Conservation (phyloP, 64 coral and sea anemone genomes). For the Pocillopora damicornis region DNA sequence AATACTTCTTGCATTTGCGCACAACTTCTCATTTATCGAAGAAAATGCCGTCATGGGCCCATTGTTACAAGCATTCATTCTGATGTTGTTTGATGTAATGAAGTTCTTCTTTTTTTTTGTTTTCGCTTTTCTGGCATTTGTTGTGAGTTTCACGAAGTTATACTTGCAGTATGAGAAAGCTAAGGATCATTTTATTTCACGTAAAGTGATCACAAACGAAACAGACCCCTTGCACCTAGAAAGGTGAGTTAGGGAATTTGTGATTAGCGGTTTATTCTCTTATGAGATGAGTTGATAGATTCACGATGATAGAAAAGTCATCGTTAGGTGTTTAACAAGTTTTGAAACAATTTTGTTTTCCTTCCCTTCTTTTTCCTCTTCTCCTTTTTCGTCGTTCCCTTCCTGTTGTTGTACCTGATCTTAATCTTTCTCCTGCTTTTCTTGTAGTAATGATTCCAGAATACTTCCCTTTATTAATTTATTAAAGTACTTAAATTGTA, state of each 20-base stretch:
- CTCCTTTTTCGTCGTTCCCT: too few species aligned
- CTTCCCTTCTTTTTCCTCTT: too few species aligned
- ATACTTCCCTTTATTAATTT: too few species aligned
- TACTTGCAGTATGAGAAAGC: neutral
- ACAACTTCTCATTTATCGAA: conserved; percentile 13
- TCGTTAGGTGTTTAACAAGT: too few species aligned
- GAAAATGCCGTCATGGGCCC: neutral
- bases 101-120: conserved; percentile 21
- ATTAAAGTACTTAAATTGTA: too few species aligned
- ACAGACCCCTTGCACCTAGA: neutral
- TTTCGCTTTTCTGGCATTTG: conserved; percentile 21
- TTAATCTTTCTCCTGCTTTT: too few species aligned
- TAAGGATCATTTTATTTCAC: neutral
- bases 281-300: too few species aligned
- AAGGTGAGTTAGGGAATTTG: neutral
- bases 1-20: neutral
- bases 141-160: conserved; percentile 19
- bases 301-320: too few species aligned
- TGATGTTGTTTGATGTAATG: conserved; percentile 1
- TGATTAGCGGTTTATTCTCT: too few species aligned
- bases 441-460: too few species aligned
- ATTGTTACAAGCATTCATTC: conserved; percentile 3
- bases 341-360: too few species aligned
- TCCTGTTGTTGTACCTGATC: too few species aligned
- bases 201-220: neutral